These are phyloP conservation scores for Pelmatolapia mariae DNA, from an alignment of 2,113 vertebrate genomes.

Conservation along the genomic window DNA sequence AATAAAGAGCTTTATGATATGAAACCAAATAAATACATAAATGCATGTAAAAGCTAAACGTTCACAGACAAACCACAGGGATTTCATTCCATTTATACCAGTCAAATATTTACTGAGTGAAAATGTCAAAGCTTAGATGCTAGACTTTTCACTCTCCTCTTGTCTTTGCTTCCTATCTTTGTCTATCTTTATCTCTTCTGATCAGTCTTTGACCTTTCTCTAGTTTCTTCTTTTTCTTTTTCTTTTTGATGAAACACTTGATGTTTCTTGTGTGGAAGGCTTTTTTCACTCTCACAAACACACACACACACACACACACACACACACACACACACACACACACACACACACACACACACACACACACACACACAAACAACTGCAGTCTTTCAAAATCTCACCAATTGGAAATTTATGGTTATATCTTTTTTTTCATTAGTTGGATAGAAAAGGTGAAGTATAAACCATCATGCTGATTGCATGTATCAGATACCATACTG, in stretches of 20 bases:
- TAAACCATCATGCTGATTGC: background rate
- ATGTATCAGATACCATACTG: background rate
- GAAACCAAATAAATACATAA: background rate
- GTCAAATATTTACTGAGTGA: background rate
- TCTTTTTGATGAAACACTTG: background rate
- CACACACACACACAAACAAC: background rate
- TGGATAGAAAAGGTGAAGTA: too few relatives aligned
- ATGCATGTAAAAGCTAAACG: background rate
- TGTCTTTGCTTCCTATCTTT: constrained; percentile 19
- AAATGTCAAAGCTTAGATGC: constrained; percentile 21
- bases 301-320: too few relatives aligned
- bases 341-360: background rate
- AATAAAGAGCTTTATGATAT: background rate
- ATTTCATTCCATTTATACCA: constrained; percentile 1
- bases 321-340: background rate
- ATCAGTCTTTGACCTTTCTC: background rate
- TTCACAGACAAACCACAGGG: background rate
- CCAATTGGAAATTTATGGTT: background rate
- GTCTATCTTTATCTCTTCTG: constrained; percentile 6
- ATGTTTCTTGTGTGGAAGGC: background rate
- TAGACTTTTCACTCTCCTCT: background rate
- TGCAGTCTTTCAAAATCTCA: background rate
- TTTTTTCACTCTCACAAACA: background rate
- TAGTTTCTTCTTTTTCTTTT: background rate
- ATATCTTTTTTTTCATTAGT: background rate